Conservation (phyloP, 2,113 vertebrate species). For the Eretmochelys imbricata region DNA sequence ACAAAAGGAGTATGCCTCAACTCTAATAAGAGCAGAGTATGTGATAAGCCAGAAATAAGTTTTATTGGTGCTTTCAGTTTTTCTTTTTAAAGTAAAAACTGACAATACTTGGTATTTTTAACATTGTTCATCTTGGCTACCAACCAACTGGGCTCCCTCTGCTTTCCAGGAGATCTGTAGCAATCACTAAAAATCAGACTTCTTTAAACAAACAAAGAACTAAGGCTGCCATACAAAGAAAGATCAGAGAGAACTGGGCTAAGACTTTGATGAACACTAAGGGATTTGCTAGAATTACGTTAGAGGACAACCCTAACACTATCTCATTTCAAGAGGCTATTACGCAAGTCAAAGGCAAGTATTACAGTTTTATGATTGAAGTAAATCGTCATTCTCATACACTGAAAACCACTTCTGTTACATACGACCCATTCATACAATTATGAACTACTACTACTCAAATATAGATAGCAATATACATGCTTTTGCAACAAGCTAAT, state of each 20-base stretch:
- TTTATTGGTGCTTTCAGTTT: neutral
- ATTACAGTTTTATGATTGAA: neutral
- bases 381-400: neutral
- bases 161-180: neutral
- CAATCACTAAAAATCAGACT: neutral
- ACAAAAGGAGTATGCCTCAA: fast-evolving
- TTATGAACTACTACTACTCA: neutral
- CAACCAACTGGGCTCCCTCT: neutral
- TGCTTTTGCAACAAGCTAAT: neutral
- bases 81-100: neutral
- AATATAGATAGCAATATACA: neutral
- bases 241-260: neutral
- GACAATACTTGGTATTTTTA: neutral
- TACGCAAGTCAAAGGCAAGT: fast-evolving
- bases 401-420: neutral
- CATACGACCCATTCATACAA: neutral
- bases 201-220: neutral
- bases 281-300: neutral
- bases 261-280: neutral
- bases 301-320: fast-evolving
- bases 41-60: neutral
- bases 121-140: neutral
- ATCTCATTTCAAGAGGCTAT: neutral
- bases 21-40: neutral
- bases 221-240: neutral